These are phyloP conservation scores for Phengaris arion DNA, from an alignment of 2,888 invertebrate species.

Conservation along the genomic window DNA sequence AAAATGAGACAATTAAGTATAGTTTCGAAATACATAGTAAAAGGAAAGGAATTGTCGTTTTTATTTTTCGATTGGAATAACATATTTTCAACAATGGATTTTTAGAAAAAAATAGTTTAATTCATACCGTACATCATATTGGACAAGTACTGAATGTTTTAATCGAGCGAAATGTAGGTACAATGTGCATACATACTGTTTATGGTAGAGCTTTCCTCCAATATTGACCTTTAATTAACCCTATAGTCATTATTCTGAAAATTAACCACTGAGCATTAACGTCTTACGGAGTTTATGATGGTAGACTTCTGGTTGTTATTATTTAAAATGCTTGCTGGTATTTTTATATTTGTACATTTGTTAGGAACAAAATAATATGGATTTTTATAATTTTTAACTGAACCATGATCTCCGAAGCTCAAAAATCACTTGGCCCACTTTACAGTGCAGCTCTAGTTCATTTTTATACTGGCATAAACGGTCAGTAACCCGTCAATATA, in stretches of 20 bases:
- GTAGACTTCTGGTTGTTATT: background rate
- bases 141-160: too few species aligned
- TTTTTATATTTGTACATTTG: background rate
- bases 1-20: too few species aligned
- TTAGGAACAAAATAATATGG: background rate
- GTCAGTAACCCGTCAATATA: slow-evolving; percentile 3
- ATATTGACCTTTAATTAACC: too few species aligned
- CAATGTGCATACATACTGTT: too few species aligned
- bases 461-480: slow-evolving; percentile 11
- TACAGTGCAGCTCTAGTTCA: slow-evolving; percentile 3
- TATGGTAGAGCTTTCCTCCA: too few species aligned
- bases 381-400: slow-evolving; percentile 1
- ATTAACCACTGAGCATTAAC: too few species aligned
- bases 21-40: too few species aligned
- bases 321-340: background rate
- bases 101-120: background rate
- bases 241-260: too few species aligned
- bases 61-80: too few species aligned
- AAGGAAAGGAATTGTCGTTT: too few species aligned
- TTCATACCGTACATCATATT: background rate
- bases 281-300: background rate
- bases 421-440: slow-evolving; percentile 10
- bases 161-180: too few species aligned
- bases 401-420: background rate
- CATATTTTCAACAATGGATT: background rate